These are phyloP conservation scores for Arenicola marina DNA, from an alignment of 2,888 invertebrate genomes.

Conservation along the genomic window DNA sequence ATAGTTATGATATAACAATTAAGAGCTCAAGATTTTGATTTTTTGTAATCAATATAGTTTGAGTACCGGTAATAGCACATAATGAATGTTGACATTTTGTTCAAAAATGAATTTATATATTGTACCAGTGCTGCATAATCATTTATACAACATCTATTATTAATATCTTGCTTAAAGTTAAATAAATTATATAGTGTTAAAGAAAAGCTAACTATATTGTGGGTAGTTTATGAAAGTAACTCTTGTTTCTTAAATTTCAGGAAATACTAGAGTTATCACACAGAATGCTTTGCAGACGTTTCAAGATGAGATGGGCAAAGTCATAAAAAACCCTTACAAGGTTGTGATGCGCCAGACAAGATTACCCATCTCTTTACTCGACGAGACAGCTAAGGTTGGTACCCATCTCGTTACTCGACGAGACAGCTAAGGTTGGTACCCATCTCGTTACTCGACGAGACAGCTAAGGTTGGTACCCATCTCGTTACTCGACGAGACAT, in stretches of 20 bases:
- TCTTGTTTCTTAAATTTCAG: constrained; percentile 41
- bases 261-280: constrained; percentile 92
- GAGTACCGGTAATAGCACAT: too few relatives aligned
- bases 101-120: too few relatives aligned
- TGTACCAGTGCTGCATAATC: too few relatives aligned
- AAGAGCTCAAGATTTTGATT: too few relatives aligned
- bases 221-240: too few relatives aligned
- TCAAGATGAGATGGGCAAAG: constrained; percentile 91
- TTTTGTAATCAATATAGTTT: too few relatives aligned
- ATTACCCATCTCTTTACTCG: constrained; percentile 89
- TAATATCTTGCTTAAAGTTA: too few relatives aligned
- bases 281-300: constrained; percentile 72
- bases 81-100: too few relatives aligned
- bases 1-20: too few relatives aligned
- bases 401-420: constrained; percentile 91
- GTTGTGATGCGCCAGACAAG: constrained; percentile 96
- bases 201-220: too few relatives aligned
- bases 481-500: constrained; percentile 87
- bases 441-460: constrained; percentile 88
- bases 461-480: constrained; percentile 91
- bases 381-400: constrained; percentile 77
- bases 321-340: constrained; percentile 94
- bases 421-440: constrained; percentile 76
- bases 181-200: too few relatives aligned
- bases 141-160: too few relatives aligned